A percentile compares a stretch with the other conserved stretches of the same genome.
Evolutionary conservation across 2,113 vertebrate species (phyloP).

Genomic region (Hipposideros armiger): DNA sequence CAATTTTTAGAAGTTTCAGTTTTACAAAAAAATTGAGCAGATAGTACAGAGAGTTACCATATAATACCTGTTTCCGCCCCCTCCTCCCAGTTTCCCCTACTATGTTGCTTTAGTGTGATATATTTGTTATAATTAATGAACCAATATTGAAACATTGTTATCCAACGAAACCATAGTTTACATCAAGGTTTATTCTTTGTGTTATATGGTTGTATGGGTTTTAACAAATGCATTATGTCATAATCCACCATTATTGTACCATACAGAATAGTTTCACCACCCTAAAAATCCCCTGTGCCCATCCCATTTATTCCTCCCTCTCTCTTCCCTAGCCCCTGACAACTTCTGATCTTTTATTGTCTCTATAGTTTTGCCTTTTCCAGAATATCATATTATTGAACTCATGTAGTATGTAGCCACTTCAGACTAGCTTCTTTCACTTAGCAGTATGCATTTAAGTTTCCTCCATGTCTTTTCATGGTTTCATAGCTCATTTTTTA

Average conservation of each 20-base stretch:
- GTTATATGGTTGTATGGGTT: not conserved
- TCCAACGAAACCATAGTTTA: not conserved
- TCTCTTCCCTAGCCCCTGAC: not conserved
- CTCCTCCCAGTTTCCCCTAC: not conserved
- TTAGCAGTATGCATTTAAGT: not conserved
- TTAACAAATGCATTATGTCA: not conserved
- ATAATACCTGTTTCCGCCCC: not conserved
- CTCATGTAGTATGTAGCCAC: not conserved
- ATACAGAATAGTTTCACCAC: not conserved
- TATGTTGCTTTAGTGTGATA: not conserved
- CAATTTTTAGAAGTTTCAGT: not conserved
- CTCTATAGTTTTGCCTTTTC: conserved; percentile 13
- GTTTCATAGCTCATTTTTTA: not conserved
- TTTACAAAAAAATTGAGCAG: conserved; percentile 5
- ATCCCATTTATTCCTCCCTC: not conserved
- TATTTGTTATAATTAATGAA: not conserved
- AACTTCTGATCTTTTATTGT: not conserved
- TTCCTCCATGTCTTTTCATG: conserved; percentile 1
- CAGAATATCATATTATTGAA: not conserved
- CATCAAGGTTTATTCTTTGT: not conserved
- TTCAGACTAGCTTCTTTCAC: not conserved
- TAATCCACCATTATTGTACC: not conserved
- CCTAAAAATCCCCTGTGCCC: not conserved
- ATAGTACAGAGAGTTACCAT: not conserved
- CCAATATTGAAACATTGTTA: not conserved